Conservation (phyloP, 2,888 invertebrate species). For the Clivina fossor region DNA sequence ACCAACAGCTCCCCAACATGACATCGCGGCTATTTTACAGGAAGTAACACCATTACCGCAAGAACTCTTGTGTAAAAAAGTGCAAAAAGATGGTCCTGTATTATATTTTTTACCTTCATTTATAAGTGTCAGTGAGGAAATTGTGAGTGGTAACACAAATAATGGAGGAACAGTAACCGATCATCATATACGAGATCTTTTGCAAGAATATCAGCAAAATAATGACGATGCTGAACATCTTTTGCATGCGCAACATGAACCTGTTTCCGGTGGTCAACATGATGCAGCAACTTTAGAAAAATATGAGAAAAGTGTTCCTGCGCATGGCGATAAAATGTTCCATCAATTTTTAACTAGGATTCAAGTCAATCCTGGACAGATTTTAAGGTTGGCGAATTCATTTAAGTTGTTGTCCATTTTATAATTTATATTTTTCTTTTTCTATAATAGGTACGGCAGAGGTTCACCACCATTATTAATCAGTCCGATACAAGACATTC, state of each 20-base stretch:
- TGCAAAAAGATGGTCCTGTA: constrained; percentile 45
- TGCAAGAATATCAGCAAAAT: constrained; percentile 62
- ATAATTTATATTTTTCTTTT: constrained; percentile 12
- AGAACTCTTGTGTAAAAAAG: constrained; percentile 49
- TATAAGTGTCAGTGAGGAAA: constrained; percentile 64
- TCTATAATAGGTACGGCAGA: constrained; percentile 69
- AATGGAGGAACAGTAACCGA: constrained; percentile 46
- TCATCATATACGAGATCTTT: constrained; percentile 64
- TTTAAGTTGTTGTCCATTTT: constrained; percentile 11
- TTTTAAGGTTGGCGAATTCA: constrained; percentile 65
- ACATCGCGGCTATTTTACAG: constrained; percentile 70
- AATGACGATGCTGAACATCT: constrained; percentile 50
- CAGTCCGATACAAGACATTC: constrained; percentile 63
- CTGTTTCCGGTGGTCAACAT: constrained; percentile 44
- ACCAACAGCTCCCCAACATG: constrained; percentile 69
- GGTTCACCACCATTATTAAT: constrained; percentile 66
- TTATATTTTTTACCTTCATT: constrained; percentile 57
- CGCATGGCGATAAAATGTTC: constrained; percentile 81
- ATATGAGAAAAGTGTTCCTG: constrained; percentile 77
- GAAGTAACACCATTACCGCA: constrained; percentile 61
- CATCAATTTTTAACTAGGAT: constrained; percentile 76
- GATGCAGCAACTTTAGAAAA: constrained; percentile 58
- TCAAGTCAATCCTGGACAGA: constrained; percentile 76
- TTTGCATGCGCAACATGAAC: constrained; percentile 40
- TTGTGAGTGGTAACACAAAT: constrained; percentile 40